Percentiles rank a stretch among this genome's conserved stretches.
These are phyloP conservation scores for Megalops atlanticus DNA, from an alignment of 2,113 vertebrate species.

Conservation along the genomic window DNA sequence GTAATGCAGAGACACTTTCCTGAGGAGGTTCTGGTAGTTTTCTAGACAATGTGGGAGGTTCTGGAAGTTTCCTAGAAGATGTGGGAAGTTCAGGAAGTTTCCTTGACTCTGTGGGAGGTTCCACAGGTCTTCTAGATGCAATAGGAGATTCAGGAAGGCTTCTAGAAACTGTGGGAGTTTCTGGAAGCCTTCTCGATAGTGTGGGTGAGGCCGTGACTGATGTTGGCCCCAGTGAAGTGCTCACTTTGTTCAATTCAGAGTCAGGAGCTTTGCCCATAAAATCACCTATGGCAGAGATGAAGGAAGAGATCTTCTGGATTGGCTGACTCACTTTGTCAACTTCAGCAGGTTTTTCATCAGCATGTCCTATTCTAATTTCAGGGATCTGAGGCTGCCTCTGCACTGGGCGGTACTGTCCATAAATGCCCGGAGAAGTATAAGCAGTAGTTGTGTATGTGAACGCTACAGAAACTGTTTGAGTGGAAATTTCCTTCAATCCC, in stretches of 20 bases:
- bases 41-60: neutral
- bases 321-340: slow-evolving; percentile 46
- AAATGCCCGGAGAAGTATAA: slow-evolving; percentile 45
- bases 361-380: slow-evolving; percentile 64
- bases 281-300: slow-evolving; percentile 67
- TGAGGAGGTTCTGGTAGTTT: slow-evolving; percentile 44
- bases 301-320: slow-evolving; percentile 66
- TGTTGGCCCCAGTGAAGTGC: slow-evolving; percentile 34
- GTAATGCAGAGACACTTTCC: slow-evolving; percentile 32
- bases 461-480: slow-evolving; percentile 18
- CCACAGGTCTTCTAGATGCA: slow-evolving; percentile 41
- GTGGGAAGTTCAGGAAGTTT: slow-evolving; percentile 42
- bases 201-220: neutral
- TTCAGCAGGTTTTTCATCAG: slow-evolving; percentile 52
- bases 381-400: slow-evolving; percentile 49
- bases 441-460: neutral
- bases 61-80: slow-evolving; percentile 33
- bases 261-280: slow-evolving; percentile 63
- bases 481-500: slow-evolving; percentile 40
- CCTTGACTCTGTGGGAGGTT: slow-evolving; percentile 38
- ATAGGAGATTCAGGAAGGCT: too few relatives aligned
- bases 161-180: slow-evolving; percentile 32
- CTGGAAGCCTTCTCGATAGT: slow-evolving; percentile 35
- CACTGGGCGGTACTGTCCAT: slow-evolving; percentile 47
- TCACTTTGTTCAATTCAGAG: slow-evolving; percentile 49